Conservation (phyloP, 2,888 invertebrate genomes). For the Aleiodes leptofemur region DNA sequence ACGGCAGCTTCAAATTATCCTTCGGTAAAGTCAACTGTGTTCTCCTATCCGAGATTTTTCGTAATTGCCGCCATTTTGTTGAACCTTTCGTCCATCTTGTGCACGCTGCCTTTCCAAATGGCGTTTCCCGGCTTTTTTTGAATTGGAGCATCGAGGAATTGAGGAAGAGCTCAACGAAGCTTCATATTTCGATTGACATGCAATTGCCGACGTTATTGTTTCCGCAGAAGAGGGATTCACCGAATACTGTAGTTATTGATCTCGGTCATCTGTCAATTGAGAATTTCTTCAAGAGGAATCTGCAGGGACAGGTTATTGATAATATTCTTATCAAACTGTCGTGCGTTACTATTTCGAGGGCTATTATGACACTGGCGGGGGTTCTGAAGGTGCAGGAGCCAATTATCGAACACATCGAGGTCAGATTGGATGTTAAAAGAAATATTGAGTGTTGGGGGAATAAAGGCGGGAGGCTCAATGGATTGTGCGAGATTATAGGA, state of each 20-base stretch:
- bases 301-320: slow-evolving; percentile 73
- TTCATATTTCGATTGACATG: slow-evolving; percentile 82
- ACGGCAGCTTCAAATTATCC: slow-evolving; percentile 83
- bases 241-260: slow-evolving; percentile 86
- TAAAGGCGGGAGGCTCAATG: slow-evolving; percentile 60
- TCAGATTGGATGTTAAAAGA: slow-evolving; percentile 85
- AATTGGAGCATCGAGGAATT: slow-evolving; percentile 75
- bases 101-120: slow-evolving; percentile 46
- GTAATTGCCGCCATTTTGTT: slow-evolving; percentile 81
- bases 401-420: slow-evolving; percentile 84
- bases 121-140: slow-evolving; percentile 53
- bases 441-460: slow-evolving; percentile 76
- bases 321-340: slow-evolving; percentile 84
- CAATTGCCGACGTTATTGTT: slow-evolving; percentile 86
- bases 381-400: slow-evolving; percentile 84
- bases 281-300: slow-evolving; percentile 84
- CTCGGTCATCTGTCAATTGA: slow-evolving; percentile 86
- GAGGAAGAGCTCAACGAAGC: slow-evolving; percentile 76
- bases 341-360: slow-evolving; percentile 82
- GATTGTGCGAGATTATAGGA: slow-evolving; percentile 80
- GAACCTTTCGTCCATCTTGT: slow-evolving; percentile 75
- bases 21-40: slow-evolving; percentile 85
- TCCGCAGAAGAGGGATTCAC: slow-evolving; percentile 88
- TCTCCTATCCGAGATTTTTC: slow-evolving; percentile 80
- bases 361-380: slow-evolving; percentile 85